Evolutionary conservation across 2,797 vertebrate genomes (phyloP), one percentile per base, ranked within the genome.

Genomic region (Tiaroga cobitis): DNA sequence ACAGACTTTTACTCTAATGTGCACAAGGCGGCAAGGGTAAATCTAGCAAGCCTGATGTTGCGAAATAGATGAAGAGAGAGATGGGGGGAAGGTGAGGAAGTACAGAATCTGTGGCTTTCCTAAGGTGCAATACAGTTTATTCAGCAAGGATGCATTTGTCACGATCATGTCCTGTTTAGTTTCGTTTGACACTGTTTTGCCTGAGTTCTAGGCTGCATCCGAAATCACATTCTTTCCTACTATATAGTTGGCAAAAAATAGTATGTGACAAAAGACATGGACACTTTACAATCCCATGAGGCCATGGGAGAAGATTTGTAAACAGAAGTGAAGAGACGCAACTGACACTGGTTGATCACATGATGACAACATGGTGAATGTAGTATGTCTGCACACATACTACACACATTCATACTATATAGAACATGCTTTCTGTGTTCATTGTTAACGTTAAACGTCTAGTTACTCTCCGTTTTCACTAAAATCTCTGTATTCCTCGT

Each of bases 1-100:
- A 85, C 39, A 85, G 61, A 78, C 68, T 80, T 88, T 67, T 85
- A 74, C 81, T 56, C 67, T 86, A 87, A 89, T 89, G 86, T 69
- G 75, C 29, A 26, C 74, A 72, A 37, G 34, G 56, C 63, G 65
- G 26, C 24, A 63, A 65, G 49, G 63, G 67, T 43, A 34, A 63
- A 51, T 29, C 59, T 51, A n/a, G 51, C 39, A 49, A 51, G 77
- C 24, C 13, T 85, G 54, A 49, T 82, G n/a, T 37, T 78, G 43
- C 4, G 54, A 85, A 73, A 49, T 24, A 85, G 24, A 70, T 68
- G 29, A 24, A 69, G 16, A 43, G 24, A 49, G n/a, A 56, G 49
- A 29, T 63, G 8, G 29, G 61, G 37, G 11, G 49, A 2, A 8
- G 49, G 51, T 5, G 63, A 49, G 49, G 37, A 11, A 24, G 37